Conservation (phyloP, 2,888 invertebrate species). For the Callosobruchus maculatus region DNA sequence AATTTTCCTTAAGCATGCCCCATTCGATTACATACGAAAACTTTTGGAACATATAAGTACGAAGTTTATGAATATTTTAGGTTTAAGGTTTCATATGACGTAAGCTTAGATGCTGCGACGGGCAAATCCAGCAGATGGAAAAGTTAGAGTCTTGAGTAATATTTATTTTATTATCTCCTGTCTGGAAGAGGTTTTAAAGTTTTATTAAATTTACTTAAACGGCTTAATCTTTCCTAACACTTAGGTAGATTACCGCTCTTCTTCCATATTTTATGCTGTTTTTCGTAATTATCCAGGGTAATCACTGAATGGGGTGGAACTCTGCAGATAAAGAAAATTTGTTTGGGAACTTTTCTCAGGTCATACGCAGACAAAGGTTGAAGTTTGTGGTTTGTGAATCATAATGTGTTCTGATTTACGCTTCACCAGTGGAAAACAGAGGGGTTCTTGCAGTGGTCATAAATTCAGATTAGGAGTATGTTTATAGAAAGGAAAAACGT, state of each 20-base stretch:
- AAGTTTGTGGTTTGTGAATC: too few species aligned
- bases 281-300: neutral
- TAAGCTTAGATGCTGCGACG: neutral
- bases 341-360: neutral
- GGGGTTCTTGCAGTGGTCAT: too few species aligned
- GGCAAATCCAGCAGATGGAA: neutral
- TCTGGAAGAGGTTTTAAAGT: neutral
- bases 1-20: neutral
- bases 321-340: neutral
- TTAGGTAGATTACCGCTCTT: neutral
- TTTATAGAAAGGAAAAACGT: too few species aligned
- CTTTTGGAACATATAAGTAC: neutral
- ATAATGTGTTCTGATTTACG: too few species aligned
- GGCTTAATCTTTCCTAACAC: neutral
- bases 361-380: neutral
- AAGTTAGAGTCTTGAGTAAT: neutral
- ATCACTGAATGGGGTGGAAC: neutral
- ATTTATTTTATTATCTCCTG: neutral
- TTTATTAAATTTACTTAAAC: neutral
- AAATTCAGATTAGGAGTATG: too few species aligned
- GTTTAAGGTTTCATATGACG: neutral
- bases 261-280: neutral
- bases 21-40: neutral
- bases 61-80: neutral
- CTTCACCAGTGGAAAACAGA: too few species aligned